Evolutionary conservation across 2,113 vertebrate genomes (phyloP).

Genomic region (Phocoena phocoena): DNA sequence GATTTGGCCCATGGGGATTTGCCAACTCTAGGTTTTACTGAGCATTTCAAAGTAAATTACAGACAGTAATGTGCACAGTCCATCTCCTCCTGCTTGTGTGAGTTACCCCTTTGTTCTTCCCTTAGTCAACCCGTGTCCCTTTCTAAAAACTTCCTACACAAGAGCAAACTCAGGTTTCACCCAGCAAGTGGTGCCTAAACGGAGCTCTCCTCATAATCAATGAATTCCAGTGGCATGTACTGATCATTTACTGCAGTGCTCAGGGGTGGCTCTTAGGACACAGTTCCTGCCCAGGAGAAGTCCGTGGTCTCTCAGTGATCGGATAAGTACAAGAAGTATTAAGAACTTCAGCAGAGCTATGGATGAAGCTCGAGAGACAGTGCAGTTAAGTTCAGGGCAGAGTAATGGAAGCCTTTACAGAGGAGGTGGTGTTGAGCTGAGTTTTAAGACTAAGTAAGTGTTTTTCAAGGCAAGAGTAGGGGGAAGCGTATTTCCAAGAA

Average conservation of each 20-base stretch:
- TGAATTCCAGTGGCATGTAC: background rate
- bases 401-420: background rate
- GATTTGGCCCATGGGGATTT: background rate
- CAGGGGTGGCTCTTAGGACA: background rate
- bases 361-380: background rate
- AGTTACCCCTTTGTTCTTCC: background rate
- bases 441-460: background rate
- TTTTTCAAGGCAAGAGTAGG: background rate
- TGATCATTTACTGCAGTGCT: background rate
- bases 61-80: background rate
- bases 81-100: background rate
- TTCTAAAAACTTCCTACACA: background rate
- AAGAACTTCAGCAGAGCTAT: background rate
- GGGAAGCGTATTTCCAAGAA: background rate
- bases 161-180: background rate
- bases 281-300: background rate
- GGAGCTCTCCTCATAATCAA: background rate
- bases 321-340: background rate
- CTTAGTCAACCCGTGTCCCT: background rate
- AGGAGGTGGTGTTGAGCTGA: background rate
- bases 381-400: background rate
- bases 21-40: background rate
- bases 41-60: background rate
- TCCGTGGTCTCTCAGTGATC: background rate
- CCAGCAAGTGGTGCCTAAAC: background rate